Percentiles rank a stretch among this genome's conserved stretches.
phyloP scores from a whole-genome alignment of 2,113 vertebrate genomes.

The Rhombomys opimus region DNA sequence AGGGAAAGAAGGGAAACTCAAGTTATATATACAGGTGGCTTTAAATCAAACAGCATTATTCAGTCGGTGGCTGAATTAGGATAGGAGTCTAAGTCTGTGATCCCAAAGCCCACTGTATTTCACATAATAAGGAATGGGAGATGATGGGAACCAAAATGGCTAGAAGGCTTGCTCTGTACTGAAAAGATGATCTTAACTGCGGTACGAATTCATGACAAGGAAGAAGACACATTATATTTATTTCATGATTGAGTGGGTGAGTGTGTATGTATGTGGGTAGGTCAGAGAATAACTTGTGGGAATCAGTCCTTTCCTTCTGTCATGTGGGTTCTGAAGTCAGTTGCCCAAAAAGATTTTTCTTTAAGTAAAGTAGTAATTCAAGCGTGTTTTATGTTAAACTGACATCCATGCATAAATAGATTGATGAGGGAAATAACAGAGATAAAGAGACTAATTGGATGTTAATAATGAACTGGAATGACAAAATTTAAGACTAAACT shows the following conservation, averaged over 20 bases:
- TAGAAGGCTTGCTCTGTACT: not conserved
- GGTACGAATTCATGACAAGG: not conserved
- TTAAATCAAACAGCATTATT: constrained; percentile 21
- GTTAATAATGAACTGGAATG: constrained; percentile 9
- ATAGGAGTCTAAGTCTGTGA: not conserved
- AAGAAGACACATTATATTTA: not conserved
- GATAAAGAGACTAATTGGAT: not conserved
- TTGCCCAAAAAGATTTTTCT: not conserved
- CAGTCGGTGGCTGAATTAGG: not conserved
- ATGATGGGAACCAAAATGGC: not conserved
- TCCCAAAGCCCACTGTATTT: not conserved
- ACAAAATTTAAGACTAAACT: constrained; percentile 8
- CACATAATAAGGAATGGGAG: not conserved
- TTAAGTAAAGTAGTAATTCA: not conserved
- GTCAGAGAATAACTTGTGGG: not conserved
- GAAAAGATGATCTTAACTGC: not conserved
- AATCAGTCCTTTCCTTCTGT: not conserved
- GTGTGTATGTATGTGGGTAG: not conserved
- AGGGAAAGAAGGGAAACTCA: not conserved
- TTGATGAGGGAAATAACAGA: not conserved
- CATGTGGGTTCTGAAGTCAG: not conserved
- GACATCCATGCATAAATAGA: not conserved
- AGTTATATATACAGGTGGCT: not conserved
- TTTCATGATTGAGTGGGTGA: not conserved
- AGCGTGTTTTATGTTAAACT: constrained; percentile 37